phyloP scores from a whole-genome alignment of 2,797 vertebrate species.

The Lithobates pipiens region DNA sequence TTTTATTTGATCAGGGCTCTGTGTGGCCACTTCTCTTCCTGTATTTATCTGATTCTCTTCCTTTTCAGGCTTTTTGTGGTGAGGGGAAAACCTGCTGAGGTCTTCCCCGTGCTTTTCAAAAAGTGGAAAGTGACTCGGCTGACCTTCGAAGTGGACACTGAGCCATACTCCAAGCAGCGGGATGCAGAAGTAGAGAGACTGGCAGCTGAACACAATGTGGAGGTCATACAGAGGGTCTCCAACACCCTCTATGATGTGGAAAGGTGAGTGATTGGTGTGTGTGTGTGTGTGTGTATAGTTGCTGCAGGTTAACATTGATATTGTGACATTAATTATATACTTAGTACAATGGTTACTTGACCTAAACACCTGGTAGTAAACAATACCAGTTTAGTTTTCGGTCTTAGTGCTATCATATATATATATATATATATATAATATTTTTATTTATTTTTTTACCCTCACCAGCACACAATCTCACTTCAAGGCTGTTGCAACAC shows the following conservation, averaged over 20 bases:
- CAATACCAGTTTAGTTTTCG: no score
- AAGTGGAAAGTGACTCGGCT: constrained; percentile 73
- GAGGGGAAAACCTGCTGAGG: constrained; percentile 73
- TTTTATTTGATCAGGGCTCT: no score
- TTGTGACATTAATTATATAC: background rate
- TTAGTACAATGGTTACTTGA: no score
- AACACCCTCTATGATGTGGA: constrained; percentile 78
- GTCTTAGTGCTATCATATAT: no score
- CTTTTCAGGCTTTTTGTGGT: constrained; percentile 76
- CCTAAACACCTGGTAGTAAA: no score
- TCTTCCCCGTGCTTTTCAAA: constrained; percentile 74
- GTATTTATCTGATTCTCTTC: no score
- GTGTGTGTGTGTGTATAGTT: fast-evolving
- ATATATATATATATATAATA: no score
- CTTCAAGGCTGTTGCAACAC: no score
- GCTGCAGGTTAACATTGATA: background rate
- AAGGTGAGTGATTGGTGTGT: constrained; percentile 66
- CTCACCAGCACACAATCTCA: no score
- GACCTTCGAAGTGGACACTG: constrained; percentile 78
- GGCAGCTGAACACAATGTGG: constrained; percentile 67
- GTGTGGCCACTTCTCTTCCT: no score
- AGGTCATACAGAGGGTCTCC: constrained; percentile 76
- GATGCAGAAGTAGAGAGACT: constrained; percentile 68
- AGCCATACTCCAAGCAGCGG: constrained; percentile 71
- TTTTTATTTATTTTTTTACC: no score